Base-by-base conservation (phyloP, 2,888 invertebrate genomes). In the Oscheius sp. region DNA sequence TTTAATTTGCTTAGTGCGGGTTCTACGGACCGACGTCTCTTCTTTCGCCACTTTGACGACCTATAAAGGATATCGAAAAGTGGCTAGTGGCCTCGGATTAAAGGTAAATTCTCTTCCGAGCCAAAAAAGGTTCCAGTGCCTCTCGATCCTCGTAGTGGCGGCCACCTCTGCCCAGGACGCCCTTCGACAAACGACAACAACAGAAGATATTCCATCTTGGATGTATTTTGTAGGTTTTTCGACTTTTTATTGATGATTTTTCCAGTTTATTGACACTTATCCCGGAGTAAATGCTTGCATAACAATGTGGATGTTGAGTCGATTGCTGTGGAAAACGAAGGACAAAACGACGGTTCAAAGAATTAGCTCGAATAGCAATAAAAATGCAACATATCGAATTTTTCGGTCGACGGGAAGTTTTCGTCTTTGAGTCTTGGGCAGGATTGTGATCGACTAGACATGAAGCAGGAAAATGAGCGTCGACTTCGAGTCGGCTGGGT, bases 231-330 rank as follows among this genome's bases (percentile, higher is more conserved):
- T 59, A 16, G 13, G 27, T 9, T 58, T 56, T 23, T 13, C n/a
- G 29, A 16, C 27, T 16, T 27, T 16, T 1, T 9, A 2, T 58
- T 58, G 13, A 23, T 58, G n/a, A 7, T 21, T 7, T 29, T 35
- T 59, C n/a, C 59, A 59, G 59, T 59, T 59, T 41, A 59, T 59
- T n/a, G 59, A 59, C 59, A 59, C 35, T 21, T 59, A 59, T n/a
- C 59, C 59, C 6, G 59, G 35, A 1, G 41, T 41, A 2, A 59
- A 59, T n/a, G 59, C 59, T 1, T 29, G 25, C 18, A 41, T 59
- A 13, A 59, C 59, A 16, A 35, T 59, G 3, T 59, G 59, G 59
- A 59, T 59, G 59, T 21, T 59, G 35, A 59, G 59, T 35, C 29
- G 59, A 16, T n/a, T 59, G n/a, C 35, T 59, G 59, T 35, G 41